Percentiles rank a stretch among this genome's conserved stretches.
These are phyloP conservation scores for Rhizomys pruinosus DNA, from an alignment of 2,113 vertebrate genomes.

Conservation along the genomic window DNA sequence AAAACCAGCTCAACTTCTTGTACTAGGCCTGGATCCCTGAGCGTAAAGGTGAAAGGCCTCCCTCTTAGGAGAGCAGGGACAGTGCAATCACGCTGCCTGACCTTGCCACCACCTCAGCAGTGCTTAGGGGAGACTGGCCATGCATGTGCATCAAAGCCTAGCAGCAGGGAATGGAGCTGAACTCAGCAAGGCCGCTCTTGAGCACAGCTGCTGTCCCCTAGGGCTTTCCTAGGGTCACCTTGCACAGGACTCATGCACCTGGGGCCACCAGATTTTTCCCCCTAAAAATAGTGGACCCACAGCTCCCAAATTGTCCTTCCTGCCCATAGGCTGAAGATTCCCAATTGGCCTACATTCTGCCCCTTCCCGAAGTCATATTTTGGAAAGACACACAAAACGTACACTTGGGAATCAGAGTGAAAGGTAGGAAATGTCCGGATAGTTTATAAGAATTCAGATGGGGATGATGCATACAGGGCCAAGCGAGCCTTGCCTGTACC, in stretches of 20 bases:
- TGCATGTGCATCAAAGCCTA: neutral
- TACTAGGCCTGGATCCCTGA: neutral
- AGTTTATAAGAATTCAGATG: neutral
- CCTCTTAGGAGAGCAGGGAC: neutral
- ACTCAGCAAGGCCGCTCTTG: neutral
- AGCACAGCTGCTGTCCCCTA: neutral
- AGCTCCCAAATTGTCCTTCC: neutral
- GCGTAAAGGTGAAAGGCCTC: accelerated
- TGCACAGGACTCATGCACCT: neutral
- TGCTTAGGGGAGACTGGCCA: neutral
- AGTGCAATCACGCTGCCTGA: accelerated
- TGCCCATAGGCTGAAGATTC: no score
- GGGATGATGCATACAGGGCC: no score
- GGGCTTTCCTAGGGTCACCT: neutral
- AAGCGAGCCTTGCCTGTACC: no score
- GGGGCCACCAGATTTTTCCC: neutral
- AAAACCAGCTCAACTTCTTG: accelerated
- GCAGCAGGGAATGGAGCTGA: no score
- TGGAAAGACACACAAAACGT: neutral
- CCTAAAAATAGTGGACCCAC: neutral
- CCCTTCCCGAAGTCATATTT: neutral
- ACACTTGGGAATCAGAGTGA: neutral
- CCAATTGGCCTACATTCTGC: neutral
- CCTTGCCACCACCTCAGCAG: neutral
- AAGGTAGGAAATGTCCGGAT: neutral